phyloP scores from a whole-genome alignment of 2,113 vertebrate genomes.

The Dasyprocta punctata region DNA sequence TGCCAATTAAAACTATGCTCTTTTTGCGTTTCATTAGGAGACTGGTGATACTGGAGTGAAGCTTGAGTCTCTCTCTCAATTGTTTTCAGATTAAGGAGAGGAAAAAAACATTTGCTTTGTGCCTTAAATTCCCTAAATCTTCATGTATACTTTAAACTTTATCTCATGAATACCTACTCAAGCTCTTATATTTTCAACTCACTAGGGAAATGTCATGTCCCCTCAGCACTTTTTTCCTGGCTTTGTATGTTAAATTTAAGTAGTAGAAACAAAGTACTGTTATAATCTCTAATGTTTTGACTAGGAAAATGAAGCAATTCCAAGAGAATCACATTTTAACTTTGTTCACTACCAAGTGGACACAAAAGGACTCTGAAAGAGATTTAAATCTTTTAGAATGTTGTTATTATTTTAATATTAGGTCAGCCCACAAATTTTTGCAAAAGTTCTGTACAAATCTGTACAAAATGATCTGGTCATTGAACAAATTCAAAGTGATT shows the following conservation, averaged over 20 bases:
- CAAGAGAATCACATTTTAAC: constrained; percentile 33
- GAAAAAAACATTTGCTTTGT: neutral
- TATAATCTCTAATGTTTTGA: neutral
- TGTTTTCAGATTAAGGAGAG: neutral
- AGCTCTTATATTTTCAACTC: constrained; percentile 7
- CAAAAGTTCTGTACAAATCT: neutral
- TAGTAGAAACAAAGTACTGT: constrained; percentile 31
- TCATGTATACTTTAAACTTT: neutral
- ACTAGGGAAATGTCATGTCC: neutral
- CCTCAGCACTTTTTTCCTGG: neutral
- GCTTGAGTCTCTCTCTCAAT: neutral
- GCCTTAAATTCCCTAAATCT: neutral
- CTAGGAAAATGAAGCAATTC: constrained; percentile 39
- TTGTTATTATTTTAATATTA: constrained; percentile 56
- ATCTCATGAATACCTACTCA: neutral
- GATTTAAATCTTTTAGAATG: constrained; percentile 40
- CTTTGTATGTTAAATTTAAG: constrained; percentile 23
- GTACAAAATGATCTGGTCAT: neutral
- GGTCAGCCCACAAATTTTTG: constrained; percentile 1
- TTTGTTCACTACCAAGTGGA: constrained; percentile 28
- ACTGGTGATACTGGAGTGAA: neutral
- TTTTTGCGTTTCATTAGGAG: neutral
- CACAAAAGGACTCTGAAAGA: neutral
- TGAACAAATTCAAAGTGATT: neutral
- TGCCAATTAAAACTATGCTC: neutral